These are phyloP conservation scores for Microcebus murinus DNA, from an alignment of 2,113 vertebrate genomes.

Conservation along the genomic window DNA sequence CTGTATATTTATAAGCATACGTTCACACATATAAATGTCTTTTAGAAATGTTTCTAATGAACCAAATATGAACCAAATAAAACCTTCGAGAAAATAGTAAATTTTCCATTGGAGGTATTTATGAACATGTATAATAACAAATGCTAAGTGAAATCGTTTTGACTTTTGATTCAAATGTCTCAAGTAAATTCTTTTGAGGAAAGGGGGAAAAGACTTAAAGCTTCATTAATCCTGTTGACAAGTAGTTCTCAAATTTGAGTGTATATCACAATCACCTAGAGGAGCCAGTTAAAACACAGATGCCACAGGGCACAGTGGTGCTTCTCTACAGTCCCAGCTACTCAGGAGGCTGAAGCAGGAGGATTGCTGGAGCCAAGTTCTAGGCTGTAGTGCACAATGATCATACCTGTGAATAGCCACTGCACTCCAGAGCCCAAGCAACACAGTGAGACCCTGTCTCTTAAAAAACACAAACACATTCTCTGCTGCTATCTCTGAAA, in stretches of 20 bases:
- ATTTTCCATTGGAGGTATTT: background rate
- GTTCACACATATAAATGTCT: background rate
- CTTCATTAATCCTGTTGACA: background rate
- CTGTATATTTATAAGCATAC: background rate
- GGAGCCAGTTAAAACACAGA: background rate
- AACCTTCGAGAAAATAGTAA: background rate
- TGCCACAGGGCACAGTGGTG: no score
- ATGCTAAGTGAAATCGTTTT: background rate
- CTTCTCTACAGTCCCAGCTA: background rate
- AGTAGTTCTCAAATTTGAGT: slow-evolving; percentile 1
- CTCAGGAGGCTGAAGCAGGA: background rate
- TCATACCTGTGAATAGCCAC: background rate
- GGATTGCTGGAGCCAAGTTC: background rate
- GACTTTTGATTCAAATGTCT: slow-evolving; percentile 1
- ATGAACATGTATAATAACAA: background rate
- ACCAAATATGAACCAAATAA: background rate
- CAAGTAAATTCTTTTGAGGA: background rate
- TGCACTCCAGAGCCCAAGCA: background rate
- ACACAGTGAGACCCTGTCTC: background rate
- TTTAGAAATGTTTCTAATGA: background rate
- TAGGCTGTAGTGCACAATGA: background rate
- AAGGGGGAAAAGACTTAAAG: background rate
- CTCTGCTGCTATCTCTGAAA: no score
- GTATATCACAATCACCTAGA: background rate
- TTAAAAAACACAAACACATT: background rate